These are phyloP conservation scores for Callinectes sapidus DNA, from an alignment of 2,888 invertebrate species.

Conservation along the genomic window DNA sequence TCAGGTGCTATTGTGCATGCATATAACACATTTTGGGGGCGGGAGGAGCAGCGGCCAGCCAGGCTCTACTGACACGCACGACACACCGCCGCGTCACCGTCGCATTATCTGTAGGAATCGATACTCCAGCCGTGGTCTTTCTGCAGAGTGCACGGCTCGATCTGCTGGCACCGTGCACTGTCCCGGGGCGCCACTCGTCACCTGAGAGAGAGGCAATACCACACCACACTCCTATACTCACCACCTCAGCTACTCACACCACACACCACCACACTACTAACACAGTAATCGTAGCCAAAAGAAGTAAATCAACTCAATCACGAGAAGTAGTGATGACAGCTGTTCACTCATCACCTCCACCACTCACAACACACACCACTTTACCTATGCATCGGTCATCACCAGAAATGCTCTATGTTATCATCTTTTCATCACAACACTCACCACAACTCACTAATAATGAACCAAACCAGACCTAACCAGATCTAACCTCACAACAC, in stretches of 20 bases:
- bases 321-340: no score
- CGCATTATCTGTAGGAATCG: constrained; percentile 24
- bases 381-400: neutral
- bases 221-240: neutral
- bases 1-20: neutral
- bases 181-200: neutral
- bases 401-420: no score
- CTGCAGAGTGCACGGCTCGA: constrained; percentile 13
- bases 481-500: no score
- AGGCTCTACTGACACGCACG: constrained; percentile 20
- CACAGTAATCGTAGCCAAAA: neutral
- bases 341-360: neutral
- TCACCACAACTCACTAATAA: no score
- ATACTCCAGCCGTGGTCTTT: constrained; percentile 13
- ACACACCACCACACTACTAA: neutral
- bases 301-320: neutral
- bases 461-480: no score
- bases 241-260: neutral
- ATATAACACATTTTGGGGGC: neutral
- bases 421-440: no score
- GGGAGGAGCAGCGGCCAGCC: neutral
- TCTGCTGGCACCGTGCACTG: neutral
- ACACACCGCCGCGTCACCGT: constrained; percentile 14
- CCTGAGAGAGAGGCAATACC: neutral
- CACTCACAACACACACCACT: neutral